phyloP scores from a whole-genome alignment of 1,140 invertebrate species.

The Harpegnathos saltator region DNA sequence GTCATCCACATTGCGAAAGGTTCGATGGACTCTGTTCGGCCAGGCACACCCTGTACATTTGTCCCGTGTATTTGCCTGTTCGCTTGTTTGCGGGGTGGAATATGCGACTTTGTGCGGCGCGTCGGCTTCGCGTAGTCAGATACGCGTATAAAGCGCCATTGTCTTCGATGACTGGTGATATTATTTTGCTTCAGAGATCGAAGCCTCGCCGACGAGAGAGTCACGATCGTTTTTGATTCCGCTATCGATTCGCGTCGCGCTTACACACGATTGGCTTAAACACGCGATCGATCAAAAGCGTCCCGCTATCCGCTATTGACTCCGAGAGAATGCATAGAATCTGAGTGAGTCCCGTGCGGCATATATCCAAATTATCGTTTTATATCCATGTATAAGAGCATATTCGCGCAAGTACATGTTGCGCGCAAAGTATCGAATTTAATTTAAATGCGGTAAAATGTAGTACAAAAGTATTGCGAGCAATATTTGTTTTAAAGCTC shows the following conservation, averaged over 20 bases:
- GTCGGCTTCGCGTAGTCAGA: conserved; percentile 37
- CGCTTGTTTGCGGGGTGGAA: conserved; percentile 28
- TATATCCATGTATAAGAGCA: too few species aligned
- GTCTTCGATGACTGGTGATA: conserved; percentile 63
- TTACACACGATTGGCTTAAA: conserved; percentile 25
- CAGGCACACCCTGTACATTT: conserved; percentile 42
- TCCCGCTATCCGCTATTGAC: not conserved
- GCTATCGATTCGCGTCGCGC: conserved; percentile 11
- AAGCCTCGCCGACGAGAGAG: conserved; percentile 32
- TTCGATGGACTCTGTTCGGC: not conserved
- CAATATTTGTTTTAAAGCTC: too few species aligned
- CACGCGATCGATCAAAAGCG: conserved; percentile 20
- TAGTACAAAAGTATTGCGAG: too few species aligned
- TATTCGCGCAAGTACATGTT: not conserved
- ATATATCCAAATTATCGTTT: not conserved
- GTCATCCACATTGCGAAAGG: not conserved
- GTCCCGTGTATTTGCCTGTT: conserved; percentile 42
- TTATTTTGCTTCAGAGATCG: conserved; percentile 50
- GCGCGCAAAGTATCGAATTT: too few species aligned
- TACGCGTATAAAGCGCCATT: conserved; percentile 46
- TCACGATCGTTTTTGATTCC: conserved; percentile 54
- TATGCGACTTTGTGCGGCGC: conserved; percentile 62
- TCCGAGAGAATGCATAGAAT: conserved; percentile 15
- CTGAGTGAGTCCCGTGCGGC: not conserved
- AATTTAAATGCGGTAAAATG: too few species aligned